phyloP scores from a whole-genome alignment of 2,113 vertebrate species.

The Mus pahari region DNA sequence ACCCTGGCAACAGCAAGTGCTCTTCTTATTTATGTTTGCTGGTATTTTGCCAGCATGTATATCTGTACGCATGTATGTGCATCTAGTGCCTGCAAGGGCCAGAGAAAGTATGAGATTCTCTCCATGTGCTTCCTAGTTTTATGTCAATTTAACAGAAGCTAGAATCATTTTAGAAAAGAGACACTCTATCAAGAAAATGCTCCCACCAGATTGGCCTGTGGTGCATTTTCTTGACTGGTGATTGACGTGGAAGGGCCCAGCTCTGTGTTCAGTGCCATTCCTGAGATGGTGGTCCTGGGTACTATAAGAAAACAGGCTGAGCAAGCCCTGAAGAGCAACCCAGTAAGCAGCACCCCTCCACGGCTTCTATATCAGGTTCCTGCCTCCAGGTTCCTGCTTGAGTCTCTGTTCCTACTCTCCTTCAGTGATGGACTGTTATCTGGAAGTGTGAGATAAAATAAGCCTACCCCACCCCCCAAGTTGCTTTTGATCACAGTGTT shows the following conservation, averaged over 20 bases:
- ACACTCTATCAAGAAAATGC: not conserved
- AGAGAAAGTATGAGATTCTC: not conserved
- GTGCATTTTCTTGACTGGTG: not conserved
- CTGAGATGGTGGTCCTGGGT: not conserved
- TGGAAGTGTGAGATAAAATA: not conserved
- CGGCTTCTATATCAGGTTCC: not conserved
- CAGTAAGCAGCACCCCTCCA: not conserved
- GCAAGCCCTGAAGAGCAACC: not conserved
- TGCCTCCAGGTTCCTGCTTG: not conserved
- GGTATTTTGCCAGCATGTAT: not conserved
- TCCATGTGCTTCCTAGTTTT: not conserved
- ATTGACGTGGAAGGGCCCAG: not conserved
- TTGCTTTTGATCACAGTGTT: not conserved
- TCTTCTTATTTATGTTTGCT: not conserved
- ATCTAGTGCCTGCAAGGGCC: not conserved
- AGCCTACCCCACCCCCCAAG: not conserved
- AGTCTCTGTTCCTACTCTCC: not conserved
- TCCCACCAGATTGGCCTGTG: not conserved
- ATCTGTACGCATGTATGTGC: not conserved
- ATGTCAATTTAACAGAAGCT: not conserved
- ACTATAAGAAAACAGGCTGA: not conserved
- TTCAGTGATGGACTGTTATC: not conserved
- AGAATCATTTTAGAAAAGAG: not conserved
- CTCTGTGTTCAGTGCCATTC: not conserved
- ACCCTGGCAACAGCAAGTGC: not conserved